Conservation (phyloP, 2,113 vertebrate genomes). For the Bagarius yarrelli region DNA sequence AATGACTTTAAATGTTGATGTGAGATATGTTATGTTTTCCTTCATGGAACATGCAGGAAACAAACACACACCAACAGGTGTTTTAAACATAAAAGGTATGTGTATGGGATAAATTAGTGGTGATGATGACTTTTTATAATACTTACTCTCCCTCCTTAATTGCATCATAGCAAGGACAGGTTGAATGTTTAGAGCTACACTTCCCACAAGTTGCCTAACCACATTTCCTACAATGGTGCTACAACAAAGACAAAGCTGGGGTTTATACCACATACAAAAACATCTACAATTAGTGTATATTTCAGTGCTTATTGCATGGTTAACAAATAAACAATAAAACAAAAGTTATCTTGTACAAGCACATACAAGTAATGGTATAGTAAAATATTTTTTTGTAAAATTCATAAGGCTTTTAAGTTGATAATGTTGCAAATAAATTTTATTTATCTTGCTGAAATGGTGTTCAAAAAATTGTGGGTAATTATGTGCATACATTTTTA, state of each 20-base stretch:
- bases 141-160: conserved; percentile 99
- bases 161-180: conserved; percentile 83
- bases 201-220: conserved; percentile 93
- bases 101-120: not conserved
- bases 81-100: not conserved
- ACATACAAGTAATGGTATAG: too few relatives aligned
- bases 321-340: not conserved
- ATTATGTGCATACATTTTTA: not conserved
- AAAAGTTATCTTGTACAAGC: not conserved
- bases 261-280: not conserved
- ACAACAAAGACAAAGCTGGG: conserved; percentile 36
- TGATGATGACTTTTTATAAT: not conserved
- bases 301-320: not conserved
- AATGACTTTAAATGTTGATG: conserved; percentile 92
- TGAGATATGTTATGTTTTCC: conserved; percentile 95
- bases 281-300: not conserved
- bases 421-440: not conserved
- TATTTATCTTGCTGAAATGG: not conserved
- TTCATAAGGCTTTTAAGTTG: not conserved
- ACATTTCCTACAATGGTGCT: conserved; percentile 98
- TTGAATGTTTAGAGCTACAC: conserved; percentile 91
- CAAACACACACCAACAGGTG: conserved; percentile 10
- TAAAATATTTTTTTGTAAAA: not conserved
- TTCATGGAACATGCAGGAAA: conserved; percentile 86
- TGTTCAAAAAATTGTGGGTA: not conserved